Conservation (phyloP, 1,140 invertebrate genomes). For the Laupala kohalensis region DNA sequence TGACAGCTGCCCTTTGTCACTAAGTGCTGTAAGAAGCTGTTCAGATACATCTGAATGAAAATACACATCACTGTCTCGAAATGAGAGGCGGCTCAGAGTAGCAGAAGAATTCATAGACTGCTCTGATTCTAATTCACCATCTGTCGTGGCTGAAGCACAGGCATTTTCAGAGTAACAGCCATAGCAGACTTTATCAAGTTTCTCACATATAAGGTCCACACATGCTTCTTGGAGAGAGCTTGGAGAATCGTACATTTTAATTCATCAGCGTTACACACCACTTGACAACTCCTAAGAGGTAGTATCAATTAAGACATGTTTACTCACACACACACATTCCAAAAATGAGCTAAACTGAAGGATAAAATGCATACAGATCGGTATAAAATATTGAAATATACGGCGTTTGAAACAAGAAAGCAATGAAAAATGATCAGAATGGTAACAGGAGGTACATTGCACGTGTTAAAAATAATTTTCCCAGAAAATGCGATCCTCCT, state of each 20-base stretch:
- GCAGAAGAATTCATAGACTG: neutral
- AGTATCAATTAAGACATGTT: no score
- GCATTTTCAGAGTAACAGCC: constrained; percentile 22
- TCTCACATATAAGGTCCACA: constrained; percentile 54
- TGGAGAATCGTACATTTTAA: constrained; percentile 50
- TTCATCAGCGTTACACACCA: no score
- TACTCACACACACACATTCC: no score
- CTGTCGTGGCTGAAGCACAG: constrained; percentile 5
- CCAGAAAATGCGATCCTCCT: no score
- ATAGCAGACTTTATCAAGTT: constrained; percentile 46
- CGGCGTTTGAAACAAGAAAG: no score
- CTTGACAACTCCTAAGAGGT: no score
- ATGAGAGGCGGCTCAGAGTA: constrained; percentile 33
- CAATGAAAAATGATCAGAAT: no score
- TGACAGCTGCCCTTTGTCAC: constrained; percentile 46
- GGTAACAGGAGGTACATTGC: no score
- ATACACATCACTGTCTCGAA: constrained; percentile 49
- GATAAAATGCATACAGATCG: no score
- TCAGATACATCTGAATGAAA: constrained; percentile 55
- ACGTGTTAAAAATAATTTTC: no score
- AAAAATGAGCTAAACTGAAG: no score
- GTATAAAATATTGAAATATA: no score
- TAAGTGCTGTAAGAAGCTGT: constrained; percentile 44
- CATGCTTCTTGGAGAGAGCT: constrained; percentile 49
- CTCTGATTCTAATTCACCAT: neutral